Base-by-base conservation (phyloP, 2,113 vertebrate genomes). In the Elgaria multicarinata region DNA sequence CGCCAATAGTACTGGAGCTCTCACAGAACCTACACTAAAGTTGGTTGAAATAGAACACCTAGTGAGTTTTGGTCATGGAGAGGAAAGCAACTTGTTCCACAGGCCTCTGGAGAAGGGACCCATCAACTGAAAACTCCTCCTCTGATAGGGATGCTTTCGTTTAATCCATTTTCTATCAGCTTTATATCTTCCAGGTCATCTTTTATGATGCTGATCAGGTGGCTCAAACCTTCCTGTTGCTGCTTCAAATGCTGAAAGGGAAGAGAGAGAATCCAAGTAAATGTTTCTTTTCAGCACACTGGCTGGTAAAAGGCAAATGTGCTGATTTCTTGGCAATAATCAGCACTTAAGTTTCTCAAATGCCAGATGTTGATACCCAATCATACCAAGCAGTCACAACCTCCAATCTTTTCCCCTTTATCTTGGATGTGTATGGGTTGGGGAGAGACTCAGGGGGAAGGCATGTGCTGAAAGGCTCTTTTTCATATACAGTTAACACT, bases 161-260 rank as follows among this genome's bases (percentile, higher is more conserved):
- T 98, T 91, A 99, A 96, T 33, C 98, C 99, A 0, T 99, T 98
- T 91, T 99, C 99, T 87, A 99, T 97, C 67, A 98, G 97, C 90
- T 99, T 99, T 95, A 99, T 98, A 93, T 99, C 99, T 87, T 99
- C 99, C 96, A 99, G 90, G 87, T 99, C 98, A 50, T 99, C 99
- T 94, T 99, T 99, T 91, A 99, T 98, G 90, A 99, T 99, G 78
- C 97, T 98, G 89, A 99, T 99, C 90, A 99, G 95, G 94, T 99
- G 99, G 95, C 98, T 99, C 86, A 99, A 95, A 58, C 99, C 99
- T 83, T 99, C 99, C 91, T 99, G 99, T 88, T 99, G 98, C 92
- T 99, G 99, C 95, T 99, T 99, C 93, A 99, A 96, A 94, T 99
- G 99, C 99, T 99, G 94, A 86, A 96, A 91, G 28, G 87, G 90